These are phyloP conservation scores for Phrynocephalus versicolor DNA, from an alignment of 2,113 vertebrate genomes.

Conservation along the genomic window DNA sequence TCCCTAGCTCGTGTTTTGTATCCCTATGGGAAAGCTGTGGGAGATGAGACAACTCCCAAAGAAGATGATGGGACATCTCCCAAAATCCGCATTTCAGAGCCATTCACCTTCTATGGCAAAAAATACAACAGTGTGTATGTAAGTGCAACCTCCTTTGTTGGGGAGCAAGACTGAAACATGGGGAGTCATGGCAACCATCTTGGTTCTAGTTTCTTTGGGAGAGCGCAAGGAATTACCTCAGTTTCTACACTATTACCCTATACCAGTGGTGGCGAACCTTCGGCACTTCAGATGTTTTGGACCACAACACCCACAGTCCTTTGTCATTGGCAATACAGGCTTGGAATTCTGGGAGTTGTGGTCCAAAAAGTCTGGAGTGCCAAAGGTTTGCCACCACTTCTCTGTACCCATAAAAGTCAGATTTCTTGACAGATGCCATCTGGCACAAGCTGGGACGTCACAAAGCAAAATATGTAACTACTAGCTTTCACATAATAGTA, in stretches of 20 bases:
- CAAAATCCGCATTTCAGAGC: background rate
- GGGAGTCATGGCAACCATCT: background rate
- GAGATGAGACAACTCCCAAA: background rate
- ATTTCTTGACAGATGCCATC: background rate
- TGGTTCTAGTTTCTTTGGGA: background rate
- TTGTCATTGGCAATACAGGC: too few relatives aligned
- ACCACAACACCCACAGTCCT: too few relatives aligned
- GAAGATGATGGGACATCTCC: conserved; percentile 35
- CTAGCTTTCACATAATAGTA: background rate
- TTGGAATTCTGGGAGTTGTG: too few relatives aligned
- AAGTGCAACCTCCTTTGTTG: background rate
- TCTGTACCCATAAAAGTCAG: background rate
- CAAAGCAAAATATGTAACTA: background rate
- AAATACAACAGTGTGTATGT: background rate
- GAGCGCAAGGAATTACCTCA: too few relatives aligned
- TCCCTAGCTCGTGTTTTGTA: conserved; percentile 12
- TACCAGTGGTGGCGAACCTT: too few relatives aligned
- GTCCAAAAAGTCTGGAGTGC: too few relatives aligned
- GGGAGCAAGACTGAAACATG: background rate
- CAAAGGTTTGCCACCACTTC: too few relatives aligned
- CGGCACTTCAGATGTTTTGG: too few relatives aligned
- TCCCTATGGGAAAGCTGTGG: background rate
- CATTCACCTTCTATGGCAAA: conserved; percentile 23
- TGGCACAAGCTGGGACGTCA: background rate
- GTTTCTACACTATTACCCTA: background rate